Evolutionary conservation across 2,888 invertebrate genomes (phyloP), one percentile per base, ranked within the genome.

Genomic region (Lithophane ornitopus): DNA sequence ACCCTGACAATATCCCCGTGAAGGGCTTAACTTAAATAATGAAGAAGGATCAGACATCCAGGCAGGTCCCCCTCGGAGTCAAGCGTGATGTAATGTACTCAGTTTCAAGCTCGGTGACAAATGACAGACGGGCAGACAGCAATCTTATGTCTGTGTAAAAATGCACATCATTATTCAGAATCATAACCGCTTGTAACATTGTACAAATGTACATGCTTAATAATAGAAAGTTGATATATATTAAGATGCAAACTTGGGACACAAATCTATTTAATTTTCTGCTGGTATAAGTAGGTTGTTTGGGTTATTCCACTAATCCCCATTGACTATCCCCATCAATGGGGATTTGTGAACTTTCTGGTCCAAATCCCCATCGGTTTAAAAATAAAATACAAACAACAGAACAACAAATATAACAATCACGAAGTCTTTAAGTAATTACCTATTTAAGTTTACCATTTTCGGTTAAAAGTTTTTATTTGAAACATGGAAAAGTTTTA

Each of bases 21-120:
- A 67, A 78, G 73, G 79, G 79, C 49, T 72, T 62, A 72, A 56
- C 46, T 72, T 41, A 49, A 72, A 79, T 79, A 79, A 78, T 58
- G 66, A 62, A 62, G 49, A 49, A 49, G 65, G 39, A 28, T 41
- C 52, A 12, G 46, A 11, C n/a, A 12, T 56, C 46, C 46, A 16
- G 41, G 4, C 28, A 26, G 59, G 14, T 28, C 54, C 78, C 78
- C 78, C 78, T 79, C n/a, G 54, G 65, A 72, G 62, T 79, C 72
- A 67, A 19, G 72, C 78, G 79, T 78, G 79, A 58, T 72, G 72
- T 72, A 62, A 78, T 78, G 72, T 56, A 41, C 78, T 54, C 54
- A 41, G 65, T 2, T 28, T 58, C 56, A 41, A 54, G 28, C 26
- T 49, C 79, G 26, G 78, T 56, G 54, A 56, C 67, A 79, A 26